Evolutionary conservation across 2,113 vertebrate species (phyloP), one percentile per base, ranked within the genome.

Genomic region (Alligator mississippiensis): DNA sequence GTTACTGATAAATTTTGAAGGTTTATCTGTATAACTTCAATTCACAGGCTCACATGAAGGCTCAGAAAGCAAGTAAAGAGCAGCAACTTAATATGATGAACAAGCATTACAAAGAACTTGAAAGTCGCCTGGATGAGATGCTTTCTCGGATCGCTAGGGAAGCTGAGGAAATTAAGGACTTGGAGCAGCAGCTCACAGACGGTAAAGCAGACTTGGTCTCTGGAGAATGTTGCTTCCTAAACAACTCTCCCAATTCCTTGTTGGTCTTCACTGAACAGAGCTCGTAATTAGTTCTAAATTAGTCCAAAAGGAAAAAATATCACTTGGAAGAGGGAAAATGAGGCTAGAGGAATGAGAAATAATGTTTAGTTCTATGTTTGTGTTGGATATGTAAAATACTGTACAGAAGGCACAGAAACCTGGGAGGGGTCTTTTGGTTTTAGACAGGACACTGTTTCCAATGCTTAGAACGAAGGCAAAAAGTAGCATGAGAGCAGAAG

Each of bases 111-210:
- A 96, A 97, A 17, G 97, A 98, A 90, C 98, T 99, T 21, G 99
- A 99, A 97, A 95, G 93, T 61, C 98, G 98, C 88, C 97, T 99
- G 77, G 98, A 99, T 27, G 97, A 98, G 72, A 98, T 99, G 97
- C 97, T 99, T 59, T 98, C 98, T 74, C 98, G 99, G 84, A 99
- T 99, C 83, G 98, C 98, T 58, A 98, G 97, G 92, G 99, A 99
- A 96, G 99, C 99, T 0, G 98, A 99, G 96, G 99, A 99, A 96
- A 99, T 99, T 96, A 98, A 98, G 96, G 99, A 99, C 88, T 97
- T 99, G 97, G 99, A 99, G 95, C 98, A 99, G 81, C 99, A 99
- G 94, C 98, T 99, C 78, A 99, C 99, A 1, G 98, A 99, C 19
- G 98, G 99, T 99, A 92, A 89, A 92, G 89, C 9, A 4, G 55